Conservation (phyloP, 2,113 vertebrate genomes). For the Cercocebus atys region DNA sequence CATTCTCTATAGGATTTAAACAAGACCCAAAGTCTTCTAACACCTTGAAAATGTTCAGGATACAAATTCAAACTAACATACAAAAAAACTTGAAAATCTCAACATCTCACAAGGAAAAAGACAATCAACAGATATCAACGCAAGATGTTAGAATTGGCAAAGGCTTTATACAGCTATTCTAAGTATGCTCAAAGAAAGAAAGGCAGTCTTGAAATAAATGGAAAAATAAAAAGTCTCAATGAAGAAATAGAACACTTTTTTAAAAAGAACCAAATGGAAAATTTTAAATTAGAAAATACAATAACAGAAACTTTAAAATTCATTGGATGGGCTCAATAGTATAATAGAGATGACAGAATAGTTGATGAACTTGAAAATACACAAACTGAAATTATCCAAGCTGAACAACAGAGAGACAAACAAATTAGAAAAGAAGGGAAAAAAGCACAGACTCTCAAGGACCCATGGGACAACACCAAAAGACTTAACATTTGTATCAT, state of each 20-base stretch:
- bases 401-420: not conserved
- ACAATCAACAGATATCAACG: not conserved
- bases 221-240: not conserved
- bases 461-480: not conserved
- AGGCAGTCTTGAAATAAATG: not conserved
- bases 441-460: not conserved
- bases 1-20: not conserved
- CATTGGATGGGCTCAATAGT: not conserved
- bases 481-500: not conserved
- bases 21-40: conserved; percentile 6
- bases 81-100: conserved; percentile 30
- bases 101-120: conserved; percentile 45
- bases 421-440: not conserved
- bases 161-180: not conserved
- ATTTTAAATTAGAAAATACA: conserved; percentile 12
- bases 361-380: not conserved
- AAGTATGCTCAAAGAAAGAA: not conserved
- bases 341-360: not conserved
- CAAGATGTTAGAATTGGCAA: not conserved
- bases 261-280: not conserved
- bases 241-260: not conserved
- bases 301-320: conserved; percentile 1
- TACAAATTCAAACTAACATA: not conserved
- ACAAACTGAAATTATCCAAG: not conserved
- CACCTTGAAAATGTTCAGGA: conserved; percentile 19